Percentiles rank a stretch among this genome's conserved stretches.
Evolutionary conservation across 37 sponge, comb jelly and placozoan genomes (phyloP).

Genomic region (Theonella swinhoei): DNA sequence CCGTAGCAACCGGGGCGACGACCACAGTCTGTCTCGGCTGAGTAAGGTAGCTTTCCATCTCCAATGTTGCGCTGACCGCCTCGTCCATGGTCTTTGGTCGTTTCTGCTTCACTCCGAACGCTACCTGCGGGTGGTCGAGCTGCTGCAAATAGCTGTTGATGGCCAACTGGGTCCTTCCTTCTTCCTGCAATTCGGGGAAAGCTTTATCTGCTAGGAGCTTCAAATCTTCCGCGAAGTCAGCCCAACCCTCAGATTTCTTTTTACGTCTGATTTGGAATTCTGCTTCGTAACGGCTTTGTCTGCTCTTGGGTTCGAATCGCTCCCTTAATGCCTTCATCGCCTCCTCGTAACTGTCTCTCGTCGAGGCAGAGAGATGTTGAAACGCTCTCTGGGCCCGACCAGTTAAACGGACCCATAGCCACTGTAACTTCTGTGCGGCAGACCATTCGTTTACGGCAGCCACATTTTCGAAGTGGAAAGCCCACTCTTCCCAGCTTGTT

Average conservation of each 20-base stretch:
- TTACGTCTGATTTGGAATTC: constrained; percentile 15
- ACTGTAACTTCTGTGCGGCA: constrained; percentile 3
- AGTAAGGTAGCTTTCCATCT: constrained; percentile 25
- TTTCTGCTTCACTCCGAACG: constrained; percentile 17
- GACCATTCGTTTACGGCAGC: constrained; percentile 35
- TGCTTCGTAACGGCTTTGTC: constrained; percentile 6
- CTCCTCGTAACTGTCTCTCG: background rate
- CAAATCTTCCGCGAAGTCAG: constrained; percentile 29
- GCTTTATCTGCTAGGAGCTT: too few relatives aligned
- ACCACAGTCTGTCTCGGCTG: background rate
- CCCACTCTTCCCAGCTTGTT: constrained; percentile 30
- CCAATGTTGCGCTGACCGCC: constrained; percentile 22
- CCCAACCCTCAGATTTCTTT: constrained; percentile 30
- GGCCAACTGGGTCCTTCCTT: constrained; percentile 12
- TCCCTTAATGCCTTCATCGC: constrained; percentile 8
- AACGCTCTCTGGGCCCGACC: constrained; percentile 23
- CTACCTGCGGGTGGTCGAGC: constrained; percentile 18
- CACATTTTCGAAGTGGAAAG: constrained; percentile 32
- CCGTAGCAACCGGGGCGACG: background rate
- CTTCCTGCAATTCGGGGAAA: constrained; percentile 17
- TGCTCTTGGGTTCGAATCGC: constrained; percentile 32
- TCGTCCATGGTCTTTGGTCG: constrained; percentile 6
- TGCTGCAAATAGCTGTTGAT: constrained; percentile 12
- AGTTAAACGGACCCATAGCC: constrained; percentile 35
- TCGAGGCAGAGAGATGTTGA: background rate